phyloP scores from a whole-genome alignment of 2,113 vertebrate species.

The Progne subis region DNA sequence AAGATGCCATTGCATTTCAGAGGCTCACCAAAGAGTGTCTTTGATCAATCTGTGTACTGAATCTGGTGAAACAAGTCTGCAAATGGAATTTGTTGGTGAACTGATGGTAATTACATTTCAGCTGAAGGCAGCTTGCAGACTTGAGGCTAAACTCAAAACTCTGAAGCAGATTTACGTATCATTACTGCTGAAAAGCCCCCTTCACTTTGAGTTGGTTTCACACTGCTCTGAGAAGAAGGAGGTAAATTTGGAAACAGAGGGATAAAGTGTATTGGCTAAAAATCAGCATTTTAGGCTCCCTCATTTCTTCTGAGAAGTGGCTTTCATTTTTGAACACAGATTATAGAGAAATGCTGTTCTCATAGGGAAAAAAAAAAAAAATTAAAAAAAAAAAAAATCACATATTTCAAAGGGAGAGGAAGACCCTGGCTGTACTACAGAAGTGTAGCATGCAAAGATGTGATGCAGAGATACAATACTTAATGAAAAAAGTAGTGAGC shows the following conservation, averaged over 20 bases:
- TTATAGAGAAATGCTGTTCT: background rate
- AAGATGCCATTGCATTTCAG: background rate
- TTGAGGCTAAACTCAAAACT: background rate
- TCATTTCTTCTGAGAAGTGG: background rate
- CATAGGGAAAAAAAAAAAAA: too few species aligned
- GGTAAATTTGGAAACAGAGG: background rate
- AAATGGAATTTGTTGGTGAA: background rate
- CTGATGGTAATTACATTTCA: background rate
- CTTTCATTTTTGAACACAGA: background rate
- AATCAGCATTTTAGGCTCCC: background rate
- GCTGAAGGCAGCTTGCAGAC: background rate
- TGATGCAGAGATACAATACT: slow-evolving; percentile 19
- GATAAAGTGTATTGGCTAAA: background rate
- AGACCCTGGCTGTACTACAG: background rate
- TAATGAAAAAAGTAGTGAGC: background rate
- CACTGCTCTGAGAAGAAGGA: background rate
- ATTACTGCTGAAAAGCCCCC: background rate
- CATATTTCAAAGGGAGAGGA: slow-evolving; percentile 41
- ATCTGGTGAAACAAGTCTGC: background rate
- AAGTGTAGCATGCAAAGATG: slow-evolving; percentile 31
- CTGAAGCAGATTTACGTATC: background rate
- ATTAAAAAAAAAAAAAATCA: background rate
- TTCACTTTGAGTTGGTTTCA: background rate
- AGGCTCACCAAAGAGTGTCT: background rate
- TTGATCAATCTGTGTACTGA: background rate